Evolutionary conservation across 2,797 vertebrate genomes (phyloP).

Genomic region (Sarcoramphus papa): DNA sequence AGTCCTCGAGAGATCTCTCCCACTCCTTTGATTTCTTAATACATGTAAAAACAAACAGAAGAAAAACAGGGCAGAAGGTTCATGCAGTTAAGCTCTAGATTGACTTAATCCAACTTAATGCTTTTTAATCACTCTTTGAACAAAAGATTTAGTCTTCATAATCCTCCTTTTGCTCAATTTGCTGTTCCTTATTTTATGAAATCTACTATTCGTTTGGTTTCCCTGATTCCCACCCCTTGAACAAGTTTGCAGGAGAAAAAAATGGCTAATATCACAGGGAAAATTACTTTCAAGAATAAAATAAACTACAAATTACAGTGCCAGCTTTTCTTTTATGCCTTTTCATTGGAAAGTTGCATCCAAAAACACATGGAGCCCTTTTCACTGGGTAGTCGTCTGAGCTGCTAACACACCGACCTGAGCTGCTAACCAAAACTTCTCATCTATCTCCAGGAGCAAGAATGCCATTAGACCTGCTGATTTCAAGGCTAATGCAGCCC

Average conservation of each 20-base stretch:
- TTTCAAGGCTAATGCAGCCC: background rate
- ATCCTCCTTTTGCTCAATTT: slow-evolving; percentile 72
- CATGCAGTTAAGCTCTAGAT: slow-evolving; percentile 61
- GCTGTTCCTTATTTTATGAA: slow-evolving; percentile 59
- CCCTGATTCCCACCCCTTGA: background rate
- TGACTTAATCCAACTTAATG: slow-evolving; percentile 71
- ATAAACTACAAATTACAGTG: background rate
- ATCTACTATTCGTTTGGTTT: slow-evolving; percentile 59
- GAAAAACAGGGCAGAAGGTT: slow-evolving; percentile 45
- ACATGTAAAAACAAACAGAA: slow-evolving; percentile 25
- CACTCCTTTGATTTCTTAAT: slow-evolving; percentile 21
- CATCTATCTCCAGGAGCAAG: background rate
- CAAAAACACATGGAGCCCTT: background rate
- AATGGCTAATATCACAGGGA: slow-evolving; percentile 13
- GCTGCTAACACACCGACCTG: background rate
- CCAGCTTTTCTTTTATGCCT: background rate
- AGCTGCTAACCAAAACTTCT: background rate
- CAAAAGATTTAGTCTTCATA: slow-evolving; percentile 73
- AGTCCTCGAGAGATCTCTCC: slow-evolving; percentile 23
- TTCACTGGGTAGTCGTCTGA: background rate
- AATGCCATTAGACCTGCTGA: background rate
- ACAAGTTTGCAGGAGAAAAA: background rate
- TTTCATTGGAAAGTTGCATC: background rate
- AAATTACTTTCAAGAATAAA: slow-evolving; percentile 42
- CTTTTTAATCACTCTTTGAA: slow-evolving; percentile 78